Evolutionary conservation across 1,140 invertebrate genomes (phyloP), one percentile per base, ranked within the genome.

Genomic region (Belonocnema kinseyi): DNA sequence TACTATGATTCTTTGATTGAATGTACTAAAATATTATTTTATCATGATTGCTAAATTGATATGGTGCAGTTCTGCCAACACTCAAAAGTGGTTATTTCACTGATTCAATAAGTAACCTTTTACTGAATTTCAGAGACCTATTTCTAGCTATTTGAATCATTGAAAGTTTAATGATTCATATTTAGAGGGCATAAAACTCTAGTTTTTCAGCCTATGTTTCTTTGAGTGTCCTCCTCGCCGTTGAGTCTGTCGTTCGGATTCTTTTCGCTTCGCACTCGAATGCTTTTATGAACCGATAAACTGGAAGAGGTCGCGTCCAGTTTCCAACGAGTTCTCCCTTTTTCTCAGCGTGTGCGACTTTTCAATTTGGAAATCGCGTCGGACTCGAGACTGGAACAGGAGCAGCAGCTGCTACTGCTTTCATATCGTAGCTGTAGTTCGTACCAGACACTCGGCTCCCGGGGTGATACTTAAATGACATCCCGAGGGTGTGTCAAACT

Each of bases 221-320:
- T 61, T 13, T 61, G 16, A 16, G 26, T 26, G 16, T 40, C 61
- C 26, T 10, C 16, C 14, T 66, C 8, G 26, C 21, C n/a, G 12
- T 61, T 66, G 26, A 66, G 61, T 40, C 61, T 66, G 61, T 66
- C 33, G 61, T 66, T 66, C 26, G 33, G 61, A 66, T 66, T 66
- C 61, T 46, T 46, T 46, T 40, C 61, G 61, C 33, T 66, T 66
- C 61, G 61, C 61, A 16, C 61, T 66, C 61, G 61, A 66, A n/a
- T 66, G 61, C 61, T 66, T 66, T 46, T 66, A 66, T 21, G 61
- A 66, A 66, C 61, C 26, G 61, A 66, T 66, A 66, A 66, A 66
- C 61, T 66, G 33, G 61, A 66, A 66, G 61, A 66, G 58, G 58
- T 66, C 58, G 58, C 58, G 58, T 66, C 58, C 58, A 66, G 58